Conservation (phyloP, 64 coral and sea anemone genomes). For the Montipora sp. region DNA sequence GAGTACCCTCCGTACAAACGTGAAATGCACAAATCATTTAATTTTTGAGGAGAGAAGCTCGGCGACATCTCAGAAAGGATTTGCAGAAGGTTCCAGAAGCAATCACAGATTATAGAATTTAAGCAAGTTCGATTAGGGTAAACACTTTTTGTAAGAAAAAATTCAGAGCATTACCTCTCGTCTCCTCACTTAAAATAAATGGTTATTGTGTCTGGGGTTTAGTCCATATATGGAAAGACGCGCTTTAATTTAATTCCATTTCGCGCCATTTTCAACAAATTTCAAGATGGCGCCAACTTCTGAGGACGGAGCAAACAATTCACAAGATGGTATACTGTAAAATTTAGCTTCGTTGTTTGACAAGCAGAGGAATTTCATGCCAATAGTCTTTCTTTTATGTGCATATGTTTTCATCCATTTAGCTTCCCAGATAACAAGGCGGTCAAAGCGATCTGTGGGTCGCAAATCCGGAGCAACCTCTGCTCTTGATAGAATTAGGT, state of each 20-base stretch:
- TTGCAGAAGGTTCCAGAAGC: no score
- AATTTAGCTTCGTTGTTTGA: neutral
- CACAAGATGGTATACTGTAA: conserved; percentile 58
- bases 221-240: conserved; percentile 14
- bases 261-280: conserved; percentile 74
- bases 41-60: no score
- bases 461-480: conserved; percentile 46
- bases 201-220: no score
- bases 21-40: no score
- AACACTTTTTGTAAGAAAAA: no score
- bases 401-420: neutral
- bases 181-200: neutral
- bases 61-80: no score
- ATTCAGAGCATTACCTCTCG: neutral
- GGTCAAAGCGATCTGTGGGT: conserved; percentile 63
- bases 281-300: conserved; percentile 75
- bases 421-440: conserved; percentile 66
- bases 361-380: neutral
- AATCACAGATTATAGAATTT: no score
- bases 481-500: conserved; percentile 87
- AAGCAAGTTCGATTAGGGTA: no score
- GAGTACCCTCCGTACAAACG: no score
- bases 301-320: neutral
- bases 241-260: neutral
- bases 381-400: neutral